Base-by-base conservation (phyloP, 2,888 invertebrate genomes). In the Rotaria sp. region DNA sequence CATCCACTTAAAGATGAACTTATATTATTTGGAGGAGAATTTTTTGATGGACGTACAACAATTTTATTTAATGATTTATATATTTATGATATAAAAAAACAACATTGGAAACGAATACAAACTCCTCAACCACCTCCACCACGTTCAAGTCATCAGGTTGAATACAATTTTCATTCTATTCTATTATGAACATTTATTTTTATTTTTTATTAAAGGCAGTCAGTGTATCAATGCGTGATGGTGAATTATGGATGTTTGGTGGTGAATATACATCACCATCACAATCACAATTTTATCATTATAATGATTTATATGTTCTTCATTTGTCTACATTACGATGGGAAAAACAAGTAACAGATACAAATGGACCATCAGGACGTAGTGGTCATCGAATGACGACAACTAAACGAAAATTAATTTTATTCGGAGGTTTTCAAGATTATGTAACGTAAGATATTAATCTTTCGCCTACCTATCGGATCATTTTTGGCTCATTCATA, bases 351-450 rank as follows among this genome's bases (percentile, higher is more conserved):
- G 30, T 84, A 48, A 93, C 93, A 87, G 92, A 93, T 35, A 91
- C 93, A 2, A 93, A 94, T 26, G 95, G 95, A 0, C 97, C 96
- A 0, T 94, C 94, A n/a, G 93, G 96, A 0, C 92, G 95, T 87
- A 95, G 95, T 92, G 95, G 97, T 0, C 96, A 97, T 91, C 93
- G 96, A 87, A 97, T 97, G 96, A 93, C 93, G 2, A 90, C 74
- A 11, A 89, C 94, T 1, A 95, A 95, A 88, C 95, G 95, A 88
- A 94, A 94, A 89, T 91, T 97, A 2, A 92, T 95, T 87, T 92
- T 96, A 11, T 96, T 96, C 92, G 96, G 96, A 0, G 97, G 97
- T 1, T 97, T 96, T 91, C 94, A 95, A 89, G 96, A 97, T 91
- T 96, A 95, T 38, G 38, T 67, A 21, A 67, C 67, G 67, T 67